These are phyloP conservation scores for Galerucella pusilla DNA, from an alignment of 2,888 invertebrate species.

Conservation along the genomic window DNA sequence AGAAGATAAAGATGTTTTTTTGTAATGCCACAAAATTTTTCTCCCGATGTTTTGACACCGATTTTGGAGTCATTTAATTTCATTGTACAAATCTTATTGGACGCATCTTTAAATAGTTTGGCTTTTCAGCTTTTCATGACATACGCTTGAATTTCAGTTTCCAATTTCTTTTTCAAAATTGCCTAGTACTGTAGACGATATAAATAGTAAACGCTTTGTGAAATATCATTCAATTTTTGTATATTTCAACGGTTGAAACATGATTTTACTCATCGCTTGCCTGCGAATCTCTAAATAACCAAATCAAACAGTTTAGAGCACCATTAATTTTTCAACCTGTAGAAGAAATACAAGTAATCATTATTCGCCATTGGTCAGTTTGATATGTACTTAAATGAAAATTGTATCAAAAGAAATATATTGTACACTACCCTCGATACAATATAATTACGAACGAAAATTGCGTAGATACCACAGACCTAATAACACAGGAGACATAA, in stretches of 20 bases:
- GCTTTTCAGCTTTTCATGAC: background rate
- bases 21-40: background rate
- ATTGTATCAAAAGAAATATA: no score
- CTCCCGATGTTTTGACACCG: background rate
- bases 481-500: no score
- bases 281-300: background rate
- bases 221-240: background rate
- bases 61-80: background rate
- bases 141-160: background rate
- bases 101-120: background rate
- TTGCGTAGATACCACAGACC: no score
- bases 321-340: background rate
- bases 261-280: background rate
- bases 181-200: background rate
- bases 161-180: background rate
- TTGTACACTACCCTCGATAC: no score
- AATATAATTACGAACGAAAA: no score
- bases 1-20: slow-evolving; percentile 27
- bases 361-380: background rate
- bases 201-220: background rate
- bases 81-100: background rate
- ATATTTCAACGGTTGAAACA: background rate
- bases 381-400: no score
- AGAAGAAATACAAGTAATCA: background rate
- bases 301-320: background rate